phyloP scores from a whole-genome alignment of 2,888 invertebrate genomes.

The Hipparchia semele region DNA sequence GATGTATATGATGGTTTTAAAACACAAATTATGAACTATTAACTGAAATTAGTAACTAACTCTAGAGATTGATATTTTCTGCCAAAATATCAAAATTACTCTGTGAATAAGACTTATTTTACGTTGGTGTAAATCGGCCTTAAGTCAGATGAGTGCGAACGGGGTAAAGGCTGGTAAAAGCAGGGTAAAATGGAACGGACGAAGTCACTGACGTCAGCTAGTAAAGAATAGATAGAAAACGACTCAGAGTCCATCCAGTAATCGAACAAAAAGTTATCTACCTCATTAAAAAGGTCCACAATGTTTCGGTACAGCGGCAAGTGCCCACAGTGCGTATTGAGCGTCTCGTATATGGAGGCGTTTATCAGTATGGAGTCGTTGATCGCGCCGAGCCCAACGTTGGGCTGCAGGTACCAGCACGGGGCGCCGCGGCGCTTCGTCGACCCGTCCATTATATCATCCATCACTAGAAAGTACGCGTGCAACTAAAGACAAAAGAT shows the following conservation, averaged over 20 bases:
- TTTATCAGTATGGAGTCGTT: conserved; percentile 94
- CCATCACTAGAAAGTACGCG: conserved; percentile 91
- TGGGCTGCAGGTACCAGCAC: conserved; percentile 93
- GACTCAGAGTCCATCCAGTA: too few species aligned
- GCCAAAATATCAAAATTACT: too few species aligned
- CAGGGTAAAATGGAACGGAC: too few species aligned
- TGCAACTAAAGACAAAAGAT: conserved; percentile 85
- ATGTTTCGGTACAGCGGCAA: conserved; percentile 88
- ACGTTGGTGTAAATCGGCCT: too few species aligned
- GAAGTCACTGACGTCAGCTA: not conserved
- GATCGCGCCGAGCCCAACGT: conserved; percentile 88
- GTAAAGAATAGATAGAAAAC: not conserved
- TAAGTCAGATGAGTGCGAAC: too few species aligned
- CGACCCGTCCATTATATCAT: conserved; percentile 97
- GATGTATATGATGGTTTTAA: too few species aligned
- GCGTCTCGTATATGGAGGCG: conserved; percentile 87
- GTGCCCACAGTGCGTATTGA: conserved; percentile 88
- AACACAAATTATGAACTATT: too few species aligned
- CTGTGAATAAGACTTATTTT: too few species aligned
- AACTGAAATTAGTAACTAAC: too few species aligned
- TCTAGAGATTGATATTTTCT: too few species aligned
- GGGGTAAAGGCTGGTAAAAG: too few species aligned
- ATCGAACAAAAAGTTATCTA: conserved; percentile 52
- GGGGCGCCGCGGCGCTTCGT: conserved; percentile 91
- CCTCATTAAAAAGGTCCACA: conserved; percentile 91